Evolutionary conservation across 1,140 invertebrate genomes (phyloP), one percentile per base, ranked within the genome.

Genomic region (Scaptomyza montana): DNA sequence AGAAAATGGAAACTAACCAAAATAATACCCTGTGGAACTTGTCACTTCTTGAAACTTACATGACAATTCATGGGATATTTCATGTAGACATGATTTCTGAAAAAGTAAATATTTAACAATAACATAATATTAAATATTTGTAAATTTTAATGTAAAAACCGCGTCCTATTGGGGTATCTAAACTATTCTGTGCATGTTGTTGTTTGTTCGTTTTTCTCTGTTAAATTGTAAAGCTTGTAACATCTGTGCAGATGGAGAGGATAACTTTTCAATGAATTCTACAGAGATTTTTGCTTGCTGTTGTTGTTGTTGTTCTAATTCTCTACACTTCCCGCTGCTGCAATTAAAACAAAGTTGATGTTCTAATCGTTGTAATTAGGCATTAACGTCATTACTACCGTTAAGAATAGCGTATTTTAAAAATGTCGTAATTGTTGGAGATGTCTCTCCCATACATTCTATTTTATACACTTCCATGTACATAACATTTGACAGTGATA

Each of bases 301-400:
- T 2, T 43, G 8, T 43, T 43, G 33, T 36, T 36, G 8, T 36
- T 43, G 36, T 33, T 50, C 9, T 19, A 33, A 5, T 30, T 25
- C 57, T 60, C 10, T 47, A 12, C 19, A 5, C 16, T 33, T 47
- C 12, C 43, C 12, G 39, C 21, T 59, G 25, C 43, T 16, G 43
- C 41, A 54, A 54, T 59, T 59, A 46, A 59, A n/a, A 5, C 19
- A 4, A 43, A 45, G 43, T 36, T 54, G 16, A 59, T 60, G 56
- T 13, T 43, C 28, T 63, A 53, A 63, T 30, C 30, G 47, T 39
- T 21, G 4, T 21, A 43, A 43, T 43, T 41, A 46, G 16, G 6
- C n/a, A 54, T 16, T 39, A 30, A 4, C 45, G n/a, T 28, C 45
- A 47, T 36, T 60, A 49, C 13, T 54, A 25, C 46, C 19, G 46